Evolutionary conservation across 2,888 invertebrate genomes (phyloP).

Genomic region (Hanleya hanleyi): DNA sequence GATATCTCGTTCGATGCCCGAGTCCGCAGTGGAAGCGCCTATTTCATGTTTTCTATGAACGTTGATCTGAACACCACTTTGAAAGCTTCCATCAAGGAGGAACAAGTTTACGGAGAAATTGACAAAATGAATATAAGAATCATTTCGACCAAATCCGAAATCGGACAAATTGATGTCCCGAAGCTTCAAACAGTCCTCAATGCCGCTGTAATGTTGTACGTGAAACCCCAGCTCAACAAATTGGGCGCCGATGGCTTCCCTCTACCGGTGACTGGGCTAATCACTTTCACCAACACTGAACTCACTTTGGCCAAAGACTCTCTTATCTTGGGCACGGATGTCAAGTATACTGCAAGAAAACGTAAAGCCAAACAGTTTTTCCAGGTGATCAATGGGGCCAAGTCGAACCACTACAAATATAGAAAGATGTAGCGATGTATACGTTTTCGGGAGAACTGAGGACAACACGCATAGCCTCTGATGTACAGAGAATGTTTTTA

Average conservation of each 20-base stretch:
- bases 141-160: neutral
- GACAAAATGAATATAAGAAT: neutral
- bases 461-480: too few relatives aligned
- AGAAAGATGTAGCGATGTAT: too few relatives aligned
- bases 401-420: too few relatives aligned
- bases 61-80: neutral
- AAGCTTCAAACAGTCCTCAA: neutral
- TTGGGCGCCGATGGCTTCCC: neutral
- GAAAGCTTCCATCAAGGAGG: neutral
- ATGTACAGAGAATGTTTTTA: too few relatives aligned
- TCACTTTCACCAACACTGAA: neutral
- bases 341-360: neutral
- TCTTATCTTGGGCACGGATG: neutral
- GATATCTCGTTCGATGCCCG: constrained; percentile 2
- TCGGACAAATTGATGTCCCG: neutral
- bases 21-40: neutral
- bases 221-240: neutral
- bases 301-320: neutral
- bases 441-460: too few relatives aligned
- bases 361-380: too few relatives aligned
- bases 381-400: too few relatives aligned
- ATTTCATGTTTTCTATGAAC: neutral
- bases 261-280: neutral
- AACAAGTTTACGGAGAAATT: neutral
- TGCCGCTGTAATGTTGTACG: neutral